A percentile compares a stretch with the other conserved stretches of the same genome.
phyloP scores from a whole-genome alignment of 2,797 vertebrate species.

The Acipenser transmontanus region DNA sequence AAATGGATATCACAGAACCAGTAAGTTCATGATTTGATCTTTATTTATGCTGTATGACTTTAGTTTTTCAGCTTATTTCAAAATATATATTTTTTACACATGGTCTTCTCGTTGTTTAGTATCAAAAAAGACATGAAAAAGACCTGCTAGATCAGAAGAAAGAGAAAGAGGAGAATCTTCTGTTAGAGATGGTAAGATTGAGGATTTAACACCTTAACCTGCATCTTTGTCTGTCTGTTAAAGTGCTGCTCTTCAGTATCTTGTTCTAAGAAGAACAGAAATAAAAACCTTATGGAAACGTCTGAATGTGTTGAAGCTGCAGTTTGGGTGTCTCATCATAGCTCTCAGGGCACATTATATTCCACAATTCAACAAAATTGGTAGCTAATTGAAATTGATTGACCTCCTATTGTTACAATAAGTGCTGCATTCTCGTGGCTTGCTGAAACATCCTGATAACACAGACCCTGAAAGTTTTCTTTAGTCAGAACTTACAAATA shows the following conservation, averaged over 20 bases:
- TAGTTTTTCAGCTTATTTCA: too few species aligned
- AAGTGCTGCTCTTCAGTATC: background rate
- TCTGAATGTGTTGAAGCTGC: too few species aligned
- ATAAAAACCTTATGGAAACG: background rate
- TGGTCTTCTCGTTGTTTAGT: slow-evolving; percentile 46
- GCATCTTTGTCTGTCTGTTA: background rate
- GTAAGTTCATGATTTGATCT: slow-evolving; percentile 50
- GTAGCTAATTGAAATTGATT: slow-evolving; percentile 3
- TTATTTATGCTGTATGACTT: too few species aligned
- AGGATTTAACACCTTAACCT: slow-evolving; percentile 21
- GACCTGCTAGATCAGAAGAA: slow-evolving; percentile 85
- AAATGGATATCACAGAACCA: slow-evolving; percentile 83
- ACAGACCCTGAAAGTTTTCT: too few species aligned
- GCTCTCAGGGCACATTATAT: too few species aligned
- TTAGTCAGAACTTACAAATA: background rate
- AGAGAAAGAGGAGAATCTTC: slow-evolving; percentile 78
- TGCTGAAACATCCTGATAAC: too few species aligned
- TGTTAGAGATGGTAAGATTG: slow-evolving; percentile 81
- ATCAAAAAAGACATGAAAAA: slow-evolving; percentile 79
- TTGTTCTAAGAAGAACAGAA: background rate
- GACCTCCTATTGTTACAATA: too few species aligned
- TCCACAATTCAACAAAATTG: background rate
- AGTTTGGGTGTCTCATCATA: too few species aligned
- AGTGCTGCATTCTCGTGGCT: too few species aligned
- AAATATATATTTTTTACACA: slow-evolving; percentile 31